phyloP scores from a whole-genome alignment of 1,140 invertebrate genomes.

The Trichonephila clavipes region DNA sequence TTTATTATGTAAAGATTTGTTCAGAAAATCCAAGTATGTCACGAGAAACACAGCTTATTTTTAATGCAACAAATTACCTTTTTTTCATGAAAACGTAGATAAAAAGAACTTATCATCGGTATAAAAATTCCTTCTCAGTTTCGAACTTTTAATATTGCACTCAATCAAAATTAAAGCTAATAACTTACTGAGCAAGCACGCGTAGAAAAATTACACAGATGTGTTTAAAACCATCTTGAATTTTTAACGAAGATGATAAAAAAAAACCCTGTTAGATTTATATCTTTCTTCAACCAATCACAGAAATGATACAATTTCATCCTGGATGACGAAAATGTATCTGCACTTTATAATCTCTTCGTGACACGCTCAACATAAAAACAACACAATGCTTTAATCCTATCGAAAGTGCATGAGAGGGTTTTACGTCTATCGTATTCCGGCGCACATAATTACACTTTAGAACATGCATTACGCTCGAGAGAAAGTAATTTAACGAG shows the following conservation, averaged over 20 bases:
- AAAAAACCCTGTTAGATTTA: background rate
- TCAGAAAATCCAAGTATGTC: too few species aligned
- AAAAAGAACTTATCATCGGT: too few species aligned
- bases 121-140: too few species aligned
- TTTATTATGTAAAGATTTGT: too few species aligned
- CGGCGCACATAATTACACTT: conserved; percentile 53
- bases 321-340: background rate
- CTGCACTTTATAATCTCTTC: conserved; percentile 42
- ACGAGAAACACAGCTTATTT: too few species aligned
- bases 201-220: background rate
- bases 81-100: too few species aligned
- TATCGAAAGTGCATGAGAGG: background rate
- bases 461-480: conserved; percentile 52
- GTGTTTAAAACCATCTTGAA: background rate
- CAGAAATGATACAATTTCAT: conserved; percentile 32
- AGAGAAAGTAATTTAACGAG: conserved; percentile 57
- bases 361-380: conserved; percentile 13
- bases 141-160: background rate
- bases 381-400: conserved; percentile 64
- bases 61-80: too few species aligned
- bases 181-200: background rate
- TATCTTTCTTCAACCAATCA: background rate
- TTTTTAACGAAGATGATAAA: background rate
- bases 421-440: conserved; percentile 47
- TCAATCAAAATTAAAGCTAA: background rate